Percentiles rank a stretch among this genome's conserved stretches.
Evolutionary conservation across 1,140 invertebrate species (phyloP).

Genomic region (Polypedilum pembai): DNA sequence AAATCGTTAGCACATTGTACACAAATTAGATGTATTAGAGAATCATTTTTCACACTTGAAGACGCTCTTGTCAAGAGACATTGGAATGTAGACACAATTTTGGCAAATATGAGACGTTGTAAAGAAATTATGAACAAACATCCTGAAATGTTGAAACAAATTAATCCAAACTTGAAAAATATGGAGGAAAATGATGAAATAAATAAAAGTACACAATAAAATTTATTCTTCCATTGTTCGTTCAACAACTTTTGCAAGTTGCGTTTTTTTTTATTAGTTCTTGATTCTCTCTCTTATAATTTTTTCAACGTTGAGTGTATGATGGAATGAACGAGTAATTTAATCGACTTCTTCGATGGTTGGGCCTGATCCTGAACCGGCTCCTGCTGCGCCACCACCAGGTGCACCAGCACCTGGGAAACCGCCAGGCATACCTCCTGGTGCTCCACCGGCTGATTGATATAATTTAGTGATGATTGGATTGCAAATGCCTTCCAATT

Average conservation of each 20-base stretch:
- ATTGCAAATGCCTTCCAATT: conserved; percentile 74
- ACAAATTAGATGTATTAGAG: conserved; percentile 68
- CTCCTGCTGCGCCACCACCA: not conserved
- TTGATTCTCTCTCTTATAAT: no score
- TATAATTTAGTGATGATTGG: conserved; percentile 81
- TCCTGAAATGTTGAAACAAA: conserved; percentile 45
- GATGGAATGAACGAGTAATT: not conserved
- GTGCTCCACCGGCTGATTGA: conserved; percentile 60
- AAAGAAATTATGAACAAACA: conserved; percentile 48
- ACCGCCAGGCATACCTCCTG: conserved; percentile 25
- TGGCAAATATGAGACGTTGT: conserved; percentile 61
- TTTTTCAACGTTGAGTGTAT: no score
- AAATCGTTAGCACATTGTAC: conserved; percentile 72
- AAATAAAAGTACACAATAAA: not conserved
- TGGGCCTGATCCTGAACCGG: conserved; percentile 10
- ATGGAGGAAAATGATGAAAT: not conserved
- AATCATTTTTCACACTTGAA: conserved; percentile 71
- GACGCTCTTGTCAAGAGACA: conserved; percentile 73
- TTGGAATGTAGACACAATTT: conserved; percentile 66
- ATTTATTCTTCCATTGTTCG: no score
- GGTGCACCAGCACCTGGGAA: conserved; percentile 28
- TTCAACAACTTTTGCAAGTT: no score
- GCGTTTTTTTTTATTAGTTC: no score
- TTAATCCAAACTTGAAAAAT: not conserved
- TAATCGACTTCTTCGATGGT: conserved; percentile 30